These are phyloP conservation scores for Rhincodon typus DNA, from an alignment of 2,797 vertebrate genomes.

Conservation along the genomic window DNA sequence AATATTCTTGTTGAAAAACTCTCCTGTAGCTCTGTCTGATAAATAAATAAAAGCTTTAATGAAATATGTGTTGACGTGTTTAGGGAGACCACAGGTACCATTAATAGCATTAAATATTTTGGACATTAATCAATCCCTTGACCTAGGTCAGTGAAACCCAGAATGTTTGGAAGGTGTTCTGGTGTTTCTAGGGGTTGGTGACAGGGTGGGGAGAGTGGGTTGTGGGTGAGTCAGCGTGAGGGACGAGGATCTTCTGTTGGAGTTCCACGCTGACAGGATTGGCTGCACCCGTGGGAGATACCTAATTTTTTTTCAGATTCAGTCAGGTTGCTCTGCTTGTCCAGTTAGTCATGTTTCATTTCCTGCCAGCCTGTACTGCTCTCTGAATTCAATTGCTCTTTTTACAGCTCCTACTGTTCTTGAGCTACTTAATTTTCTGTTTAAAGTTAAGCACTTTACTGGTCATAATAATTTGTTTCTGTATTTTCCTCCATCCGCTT, in stretches of 20 bases:
- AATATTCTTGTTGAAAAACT: not conserved
- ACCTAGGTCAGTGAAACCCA: not conserved
- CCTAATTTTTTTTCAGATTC: not conserved
- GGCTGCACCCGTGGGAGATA: not conserved
- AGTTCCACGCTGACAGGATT: not conserved
- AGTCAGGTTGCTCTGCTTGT: not conserved
- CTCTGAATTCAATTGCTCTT: not conserved
- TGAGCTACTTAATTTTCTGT: not conserved
- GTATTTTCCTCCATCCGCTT: not conserved
- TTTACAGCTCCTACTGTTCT: no score
- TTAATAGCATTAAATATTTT: not conserved
- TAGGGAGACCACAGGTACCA: not conserved
- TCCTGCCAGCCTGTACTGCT: not conserved
- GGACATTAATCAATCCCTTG: not conserved
- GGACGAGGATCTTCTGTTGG: not conserved
- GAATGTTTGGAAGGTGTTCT: not conserved
- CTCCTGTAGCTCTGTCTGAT: not conserved
- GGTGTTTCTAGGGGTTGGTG: not conserved
- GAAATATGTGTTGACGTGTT: not conserved
- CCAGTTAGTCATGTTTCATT: not conserved
- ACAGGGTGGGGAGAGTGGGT: no score
- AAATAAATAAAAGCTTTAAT: not conserved
- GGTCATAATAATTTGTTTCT: not conserved
- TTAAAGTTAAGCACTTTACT: not conserved
- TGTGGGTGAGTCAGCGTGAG: not conserved